A percentile compares a stretch with the other conserved stretches of the same genome.
These are phyloP conservation scores for Centropus unirufus DNA, from an alignment of 2,113 vertebrate species.

Conservation along the genomic window DNA sequence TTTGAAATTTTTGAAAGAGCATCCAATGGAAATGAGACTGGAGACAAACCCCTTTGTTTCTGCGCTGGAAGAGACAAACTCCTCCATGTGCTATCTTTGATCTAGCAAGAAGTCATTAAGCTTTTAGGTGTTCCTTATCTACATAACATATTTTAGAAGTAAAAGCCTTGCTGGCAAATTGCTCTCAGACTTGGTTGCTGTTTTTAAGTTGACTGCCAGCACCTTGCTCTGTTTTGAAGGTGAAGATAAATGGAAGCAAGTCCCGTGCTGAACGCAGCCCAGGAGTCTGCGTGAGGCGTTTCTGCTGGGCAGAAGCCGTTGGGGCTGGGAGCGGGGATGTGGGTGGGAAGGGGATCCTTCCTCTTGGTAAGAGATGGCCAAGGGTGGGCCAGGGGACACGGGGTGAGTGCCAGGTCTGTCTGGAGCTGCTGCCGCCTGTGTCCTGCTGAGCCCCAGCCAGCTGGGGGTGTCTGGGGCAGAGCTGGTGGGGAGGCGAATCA, in stretches of 20 bases:
- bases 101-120: background rate
- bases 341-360: too few relatives aligned
- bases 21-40: background rate
- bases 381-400: background rate
- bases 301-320: background rate
- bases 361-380: background rate
- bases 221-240: background rate
- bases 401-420: background rate
- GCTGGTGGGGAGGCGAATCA: background rate
- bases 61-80: background rate
- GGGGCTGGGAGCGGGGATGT: background rate
- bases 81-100: conserved; percentile 7
- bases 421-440: background rate
- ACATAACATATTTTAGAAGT: conserved; percentile 9
- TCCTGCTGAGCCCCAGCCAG: background rate
- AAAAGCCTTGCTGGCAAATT: conserved; percentile 32
- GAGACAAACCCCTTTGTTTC: background rate
- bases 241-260: background rate
- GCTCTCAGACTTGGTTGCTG: background rate
- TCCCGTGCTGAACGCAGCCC: background rate
- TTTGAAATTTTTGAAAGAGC: background rate
- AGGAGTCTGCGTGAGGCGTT: background rate
- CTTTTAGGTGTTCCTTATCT: conserved; percentile 43
- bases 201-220: background rate
- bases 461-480: background rate